Evolutionary conservation across 2,113 vertebrate genomes (phyloP).

Genomic region (Saguinus imperator): DNA sequence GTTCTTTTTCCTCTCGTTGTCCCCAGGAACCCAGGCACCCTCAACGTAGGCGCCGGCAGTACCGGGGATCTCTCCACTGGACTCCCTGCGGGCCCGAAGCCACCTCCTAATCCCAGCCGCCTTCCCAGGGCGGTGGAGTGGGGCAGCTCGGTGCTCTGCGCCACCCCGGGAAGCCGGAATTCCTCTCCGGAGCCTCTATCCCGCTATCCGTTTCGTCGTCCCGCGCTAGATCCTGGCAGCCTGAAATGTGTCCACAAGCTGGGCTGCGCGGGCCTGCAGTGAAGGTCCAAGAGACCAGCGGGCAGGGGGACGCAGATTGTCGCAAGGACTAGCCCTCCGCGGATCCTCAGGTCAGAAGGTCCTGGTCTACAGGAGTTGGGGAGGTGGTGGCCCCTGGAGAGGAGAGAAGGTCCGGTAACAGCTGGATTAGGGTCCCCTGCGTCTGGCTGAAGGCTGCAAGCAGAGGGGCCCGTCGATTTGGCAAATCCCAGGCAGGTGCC

Average conservation of each 20-base stretch:
- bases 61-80: background rate
- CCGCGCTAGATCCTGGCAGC: accelerated
- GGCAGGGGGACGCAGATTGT: accelerated
- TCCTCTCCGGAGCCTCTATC: accelerated
- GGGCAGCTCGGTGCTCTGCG: background rate
- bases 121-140: accelerated
- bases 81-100: accelerated
- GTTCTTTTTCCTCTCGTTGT: background rate
- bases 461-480: background rate
- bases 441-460: background rate
- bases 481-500: accelerated
- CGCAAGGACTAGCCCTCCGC: background rate
- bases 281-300: background rate
- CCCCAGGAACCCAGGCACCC: background rate
- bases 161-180: accelerated
- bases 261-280: background rate
- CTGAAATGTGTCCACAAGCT: background rate
- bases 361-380: background rate
- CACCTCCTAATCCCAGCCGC: background rate
- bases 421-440: background rate
- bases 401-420: too few relatives aligned
- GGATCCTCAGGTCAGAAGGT: background rate
- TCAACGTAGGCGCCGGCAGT: accelerated
- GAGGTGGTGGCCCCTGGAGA: too few relatives aligned
- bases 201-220: background rate